Evolutionary conservation across 1,140 invertebrate species (phyloP).

Genomic region (Trachymyrmex septentrionalis): DNA sequence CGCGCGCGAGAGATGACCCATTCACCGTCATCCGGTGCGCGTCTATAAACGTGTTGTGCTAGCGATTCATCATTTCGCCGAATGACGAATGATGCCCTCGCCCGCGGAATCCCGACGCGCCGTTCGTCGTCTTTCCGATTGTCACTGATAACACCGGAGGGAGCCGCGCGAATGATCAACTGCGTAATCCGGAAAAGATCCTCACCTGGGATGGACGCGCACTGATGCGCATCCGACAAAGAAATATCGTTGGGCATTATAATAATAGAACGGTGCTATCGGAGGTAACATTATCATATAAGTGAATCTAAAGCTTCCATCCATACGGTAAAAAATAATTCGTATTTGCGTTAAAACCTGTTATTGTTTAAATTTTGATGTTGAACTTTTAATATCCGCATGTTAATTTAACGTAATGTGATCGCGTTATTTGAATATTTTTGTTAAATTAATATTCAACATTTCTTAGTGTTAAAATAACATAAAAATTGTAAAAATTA

Average conservation of each 20-base stretch:
- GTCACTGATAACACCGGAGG: slow-evolving; percentile 12
- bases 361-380: too few species aligned
- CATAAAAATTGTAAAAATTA: too few species aligned
- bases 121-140: slow-evolving; percentile 25
- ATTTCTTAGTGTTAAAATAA: too few species aligned
- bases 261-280: slow-evolving; percentile 6
- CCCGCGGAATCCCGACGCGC: too few species aligned
- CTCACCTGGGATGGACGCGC: background rate
- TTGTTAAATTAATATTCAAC: too few species aligned
- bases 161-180: slow-evolving; percentile 26
- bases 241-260: slow-evolving; percentile 9
- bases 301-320: slow-evolving; percentile 11
- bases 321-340: too few species aligned
- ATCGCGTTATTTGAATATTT: too few species aligned
- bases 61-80: slow-evolving; percentile 48
- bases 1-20: slow-evolving; percentile 35
- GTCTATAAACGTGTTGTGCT: slow-evolving; percentile 19
- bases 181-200: background rate
- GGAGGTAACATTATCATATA: background rate
- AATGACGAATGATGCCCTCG: slow-evolving; percentile 25
- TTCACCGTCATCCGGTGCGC: slow-evolving; percentile 38
- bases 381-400: too few species aligned
- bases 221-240: background rate
- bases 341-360: too few species aligned
- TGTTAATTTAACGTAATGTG: too few species aligned